A percentile compares a stretch with the other conserved stretches of the same genome.
These are phyloP conservation scores for Notoglanidium macrostoma DNA, from an alignment of 2,797 vertebrate species.

Conservation along the genomic window DNA sequence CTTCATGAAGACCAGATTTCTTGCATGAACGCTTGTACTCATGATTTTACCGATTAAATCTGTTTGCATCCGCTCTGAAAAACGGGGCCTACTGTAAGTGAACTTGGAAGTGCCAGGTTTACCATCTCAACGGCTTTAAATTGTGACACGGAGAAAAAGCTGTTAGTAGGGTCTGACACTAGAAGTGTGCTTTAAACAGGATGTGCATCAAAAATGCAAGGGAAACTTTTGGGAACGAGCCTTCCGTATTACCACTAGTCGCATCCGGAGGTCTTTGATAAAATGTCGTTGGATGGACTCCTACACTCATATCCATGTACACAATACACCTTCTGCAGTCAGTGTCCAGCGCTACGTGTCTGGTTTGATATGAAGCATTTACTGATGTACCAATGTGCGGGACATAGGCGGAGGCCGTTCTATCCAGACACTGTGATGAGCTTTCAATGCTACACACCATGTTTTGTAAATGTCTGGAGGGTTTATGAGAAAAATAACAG, in stretches of 20 bases:
- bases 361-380: neutral
- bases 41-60: neutral
- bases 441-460: conserved; percentile 55
- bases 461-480: conserved; percentile 41
- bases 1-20: neutral
- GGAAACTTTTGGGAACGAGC: neutral
- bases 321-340: neutral
- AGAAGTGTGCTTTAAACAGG: neutral
- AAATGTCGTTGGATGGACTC: neutral
- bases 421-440: conserved; percentile 39
- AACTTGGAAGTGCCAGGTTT: neutral
- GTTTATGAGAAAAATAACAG: conserved; percentile 66
- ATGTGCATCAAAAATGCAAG: neutral
- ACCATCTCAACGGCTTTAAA: neutral
- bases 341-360: neutral
- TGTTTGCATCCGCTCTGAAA: too few species aligned
- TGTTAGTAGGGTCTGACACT: neutral
- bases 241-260: too few species aligned
- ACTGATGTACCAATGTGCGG: neutral
- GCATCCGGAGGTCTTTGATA: too few species aligned
- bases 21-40: neutral
- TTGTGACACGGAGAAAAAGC: neutral
- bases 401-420: neutral
- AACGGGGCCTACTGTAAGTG: neutral
- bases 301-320: neutral